Evolutionary conservation across 2,888 invertebrate species (phyloP), one percentile per base, ranked within the genome.

Genomic region (Capitulum mitella): DNA sequence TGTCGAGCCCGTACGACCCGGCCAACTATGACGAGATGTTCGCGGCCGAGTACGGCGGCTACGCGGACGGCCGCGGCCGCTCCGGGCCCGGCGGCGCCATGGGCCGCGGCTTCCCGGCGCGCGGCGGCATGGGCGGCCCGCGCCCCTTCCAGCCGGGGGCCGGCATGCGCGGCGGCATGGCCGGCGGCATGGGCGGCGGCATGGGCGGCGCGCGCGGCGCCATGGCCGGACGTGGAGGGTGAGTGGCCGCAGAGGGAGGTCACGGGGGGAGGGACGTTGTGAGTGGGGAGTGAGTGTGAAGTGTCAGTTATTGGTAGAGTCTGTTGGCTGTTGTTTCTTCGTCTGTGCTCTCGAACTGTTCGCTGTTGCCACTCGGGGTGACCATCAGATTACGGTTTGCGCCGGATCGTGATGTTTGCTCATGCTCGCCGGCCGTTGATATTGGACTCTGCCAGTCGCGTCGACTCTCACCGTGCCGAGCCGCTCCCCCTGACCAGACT

Each of bases 21-120:
- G 92, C 95, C 86, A 96, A 98, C 87, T 98, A 93, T 85, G 97
- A 98, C 85, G 97, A 98, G 84, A 93, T 90, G 87, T 95, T 93
- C 85, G 92, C 95, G 51, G 92, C 93, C 81, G 96, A 97, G 84
- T 99, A 99, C 86, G 99, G 98, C 83, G 98, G 98, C 80, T 98
- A 91, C 87, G 92, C 92, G 16, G 85, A 85, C 78, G 80, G 81
- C 37, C 79, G 82, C 79, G 80, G 81, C 34, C 78, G 81, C 51
- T 80, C 80, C 79, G 80, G 80, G 19, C 79, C 22, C 61, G 80
- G 80, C 32, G 79, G 79, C 54, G 79, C 37, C 37, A 37, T 34
- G 37, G 70, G 70, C 3, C 70, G 70, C 29, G 70, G 70, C 37
- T 37, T 37, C 70, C 37, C n/a, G 43, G 81, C n/a, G 54, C 54